These are phyloP conservation scores for Anagyrus pseudococci DNA, from an alignment of 2,888 invertebrate species.

Conservation along the genomic window DNA sequence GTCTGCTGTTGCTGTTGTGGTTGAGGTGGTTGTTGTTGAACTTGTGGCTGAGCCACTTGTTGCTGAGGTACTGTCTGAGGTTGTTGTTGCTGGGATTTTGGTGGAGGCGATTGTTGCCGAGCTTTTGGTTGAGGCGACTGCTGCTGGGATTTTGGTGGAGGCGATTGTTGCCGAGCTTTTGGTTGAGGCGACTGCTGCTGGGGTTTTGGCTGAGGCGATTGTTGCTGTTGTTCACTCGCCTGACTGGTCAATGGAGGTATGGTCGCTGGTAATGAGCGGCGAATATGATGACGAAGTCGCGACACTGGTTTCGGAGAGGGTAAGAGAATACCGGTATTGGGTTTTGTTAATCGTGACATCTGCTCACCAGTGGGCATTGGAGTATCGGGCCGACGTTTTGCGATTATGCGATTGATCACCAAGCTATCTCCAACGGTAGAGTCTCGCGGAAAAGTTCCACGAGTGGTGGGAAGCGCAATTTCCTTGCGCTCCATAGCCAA, in stretches of 20 bases:
- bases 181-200: constrained; percentile 1
- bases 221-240: too few relatives aligned
- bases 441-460: background rate
- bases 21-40: background rate
- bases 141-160: background rate
- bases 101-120: background rate
- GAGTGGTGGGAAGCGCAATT: background rate
- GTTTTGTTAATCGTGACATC: background rate
- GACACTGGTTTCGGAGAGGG: too few relatives aligned
- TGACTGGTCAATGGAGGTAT: too few relatives aligned
- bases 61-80: too few relatives aligned
- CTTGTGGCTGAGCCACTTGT: too few relatives aligned
- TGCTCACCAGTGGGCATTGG: constrained; percentile 48
- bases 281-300: too few relatives aligned
- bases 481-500: constrained; percentile 25
- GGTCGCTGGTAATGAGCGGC: too few relatives aligned
- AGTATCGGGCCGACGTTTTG: constrained; percentile 51
- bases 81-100: background rate
- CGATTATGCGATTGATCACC: constrained; percentile 22
- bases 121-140: background rate
- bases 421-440: constrained; percentile 1
- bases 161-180: too few relatives aligned
- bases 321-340: too few relatives aligned
- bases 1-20: background rate
- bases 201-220: constrained; percentile 6